These are phyloP conservation scores for Gastrophryne carolinensis DNA, from an alignment of 2,797 vertebrate species.

Conservation along the genomic window DNA sequence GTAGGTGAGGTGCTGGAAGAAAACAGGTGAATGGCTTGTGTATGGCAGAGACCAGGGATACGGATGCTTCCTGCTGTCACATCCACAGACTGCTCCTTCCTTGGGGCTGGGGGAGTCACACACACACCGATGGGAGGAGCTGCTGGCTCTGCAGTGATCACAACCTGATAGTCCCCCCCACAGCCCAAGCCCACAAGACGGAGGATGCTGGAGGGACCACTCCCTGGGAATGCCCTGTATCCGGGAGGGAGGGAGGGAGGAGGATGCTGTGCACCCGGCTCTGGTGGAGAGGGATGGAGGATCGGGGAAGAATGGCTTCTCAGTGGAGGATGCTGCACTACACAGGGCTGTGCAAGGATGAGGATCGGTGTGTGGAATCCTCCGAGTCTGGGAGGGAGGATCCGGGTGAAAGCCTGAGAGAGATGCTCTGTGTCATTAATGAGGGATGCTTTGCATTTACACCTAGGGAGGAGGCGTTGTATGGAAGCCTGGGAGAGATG, in stretches of 20 bases:
- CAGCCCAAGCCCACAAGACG: background rate
- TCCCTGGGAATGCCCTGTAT: background rate
- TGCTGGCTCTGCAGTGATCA: background rate
- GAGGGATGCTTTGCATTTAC: background rate
- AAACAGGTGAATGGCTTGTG: background rate
- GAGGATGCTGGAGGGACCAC: background rate
- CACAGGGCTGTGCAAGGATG: background rate
- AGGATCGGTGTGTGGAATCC: background rate
- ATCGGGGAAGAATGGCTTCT: background rate
- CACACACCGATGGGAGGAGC: background rate
- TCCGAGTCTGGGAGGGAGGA: background rate
- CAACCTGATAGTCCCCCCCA: background rate
- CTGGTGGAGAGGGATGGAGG: background rate
- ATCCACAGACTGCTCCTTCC: background rate
- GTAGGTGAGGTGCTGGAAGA: background rate
- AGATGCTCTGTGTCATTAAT: background rate
- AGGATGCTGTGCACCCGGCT: background rate
- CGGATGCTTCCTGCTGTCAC: conserved; percentile 6
- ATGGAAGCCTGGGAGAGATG: background rate
- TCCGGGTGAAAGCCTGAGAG: background rate
- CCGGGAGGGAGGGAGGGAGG: background rate
- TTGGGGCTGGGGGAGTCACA: background rate
- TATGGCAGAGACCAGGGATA: background rate
- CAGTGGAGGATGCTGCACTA: background rate
- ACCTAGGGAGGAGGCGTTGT: background rate